A percentile compares a stretch with the other conserved stretches of the same genome.
Conservation (phyloP, 2,113 vertebrate species). For the Uria aalge region DNA sequence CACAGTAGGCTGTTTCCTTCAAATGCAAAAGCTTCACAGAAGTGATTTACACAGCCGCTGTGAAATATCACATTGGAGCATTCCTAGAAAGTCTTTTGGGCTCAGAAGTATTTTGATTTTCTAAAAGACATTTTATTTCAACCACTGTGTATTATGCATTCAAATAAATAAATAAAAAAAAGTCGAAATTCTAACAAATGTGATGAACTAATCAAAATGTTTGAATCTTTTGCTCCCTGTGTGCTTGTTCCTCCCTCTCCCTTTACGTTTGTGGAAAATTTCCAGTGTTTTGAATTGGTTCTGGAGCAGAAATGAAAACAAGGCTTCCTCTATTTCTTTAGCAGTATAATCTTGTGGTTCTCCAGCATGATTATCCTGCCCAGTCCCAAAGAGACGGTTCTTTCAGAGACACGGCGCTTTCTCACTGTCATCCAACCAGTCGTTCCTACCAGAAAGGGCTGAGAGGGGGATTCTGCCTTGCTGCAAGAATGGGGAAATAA, state of each 20-base stretch:
- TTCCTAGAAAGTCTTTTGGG: background rate
- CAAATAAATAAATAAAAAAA: background rate
- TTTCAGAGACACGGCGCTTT: background rate
- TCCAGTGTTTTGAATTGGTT: background rate
- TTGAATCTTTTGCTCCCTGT: background rate
- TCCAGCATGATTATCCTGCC: background rate
- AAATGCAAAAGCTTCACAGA: background rate
- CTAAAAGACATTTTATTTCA: background rate
- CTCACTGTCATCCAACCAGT: background rate
- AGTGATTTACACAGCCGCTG: background rate
- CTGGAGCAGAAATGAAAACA: background rate
- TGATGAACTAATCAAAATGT: background rate
- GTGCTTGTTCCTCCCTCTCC: background rate
- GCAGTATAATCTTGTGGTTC: background rate
- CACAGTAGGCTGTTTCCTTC: background rate
- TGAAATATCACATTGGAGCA: background rate
- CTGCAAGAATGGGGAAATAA: background rate
- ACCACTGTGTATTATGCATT: background rate
- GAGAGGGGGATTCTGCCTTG: background rate
- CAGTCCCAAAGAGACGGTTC: background rate
- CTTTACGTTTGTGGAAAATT: background rate
- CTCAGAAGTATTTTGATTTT: background rate
- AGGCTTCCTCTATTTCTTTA: background rate
- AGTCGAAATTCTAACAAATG: background rate
- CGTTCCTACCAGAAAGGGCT: background rate